Base-by-base conservation (phyloP, 2,113 vertebrate genomes). In the Lutjanus erythropterus region DNA sequence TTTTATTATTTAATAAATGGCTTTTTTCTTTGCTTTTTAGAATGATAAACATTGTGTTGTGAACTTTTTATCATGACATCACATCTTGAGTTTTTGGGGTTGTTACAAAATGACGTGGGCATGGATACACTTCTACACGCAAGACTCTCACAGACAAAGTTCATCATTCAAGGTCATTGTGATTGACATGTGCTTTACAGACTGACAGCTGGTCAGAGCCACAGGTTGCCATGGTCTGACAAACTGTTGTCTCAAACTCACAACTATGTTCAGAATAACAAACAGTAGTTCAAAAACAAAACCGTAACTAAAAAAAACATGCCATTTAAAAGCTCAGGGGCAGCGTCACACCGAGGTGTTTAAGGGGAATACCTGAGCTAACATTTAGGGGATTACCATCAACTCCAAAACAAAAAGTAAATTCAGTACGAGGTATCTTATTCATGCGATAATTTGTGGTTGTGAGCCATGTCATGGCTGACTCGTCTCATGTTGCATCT, bases 141-240 rank as follows among this genome's bases (percentile, higher is more conserved):
- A n/a, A 52, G 29, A 31, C 19, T 64, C 39, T 11, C 0, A 0
- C 9, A 42, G 55, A 88, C 69, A 78, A 84, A 77, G 78, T 68
- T 71, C 58, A 33, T 73, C 72, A 75, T 64, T 79, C 86, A 88
- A 82, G 77, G 85, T 87, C 80, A 81, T 65, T 16, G 35, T 76
- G 83, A 75, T 80, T 68, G 83, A 81, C 84, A 72, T 61, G 61
- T 80, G 75, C 85, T 81, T 42, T 73, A 73, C 86, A 90, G 81
- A 77, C 78, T 61, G 84, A 91, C 88, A 91, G 93, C 80, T 91
- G 91, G 85, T 81, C 61, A 55, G 16, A 79, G 80, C 49, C 23
- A 37, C 52, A 67, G 70, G 76, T 65, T 79, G 88, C 86, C 61
- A 75, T 74, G 61, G 33, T 39, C 31, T 18, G 2, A 6, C 18